Conservation (phyloP, 2,113 vertebrate genomes). For the Macroglossus sobrinus region DNA sequence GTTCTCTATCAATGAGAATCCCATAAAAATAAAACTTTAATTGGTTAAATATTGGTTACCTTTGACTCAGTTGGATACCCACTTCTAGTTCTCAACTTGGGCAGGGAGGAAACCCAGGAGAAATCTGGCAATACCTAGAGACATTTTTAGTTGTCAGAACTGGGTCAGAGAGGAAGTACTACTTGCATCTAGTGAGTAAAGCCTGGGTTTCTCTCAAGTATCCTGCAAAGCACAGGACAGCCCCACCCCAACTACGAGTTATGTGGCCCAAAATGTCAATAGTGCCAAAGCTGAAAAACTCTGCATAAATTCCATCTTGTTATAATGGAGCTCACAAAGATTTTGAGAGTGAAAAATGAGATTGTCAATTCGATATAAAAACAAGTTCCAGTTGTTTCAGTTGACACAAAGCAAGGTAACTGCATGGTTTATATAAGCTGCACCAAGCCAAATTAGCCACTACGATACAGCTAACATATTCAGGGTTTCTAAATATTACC, state of each 20-base stretch:
- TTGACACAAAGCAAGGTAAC: constrained; percentile 71
- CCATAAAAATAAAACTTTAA: constrained; percentile 68
- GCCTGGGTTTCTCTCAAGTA: not conserved
- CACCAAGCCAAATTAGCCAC: constrained; percentile 68
- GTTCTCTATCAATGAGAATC: constrained; percentile 43
- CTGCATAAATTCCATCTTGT: constrained; percentile 48
- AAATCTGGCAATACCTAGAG: not conserved
- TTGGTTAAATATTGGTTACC: constrained; percentile 54
- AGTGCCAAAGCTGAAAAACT: not conserved
- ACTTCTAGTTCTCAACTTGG: not conserved
- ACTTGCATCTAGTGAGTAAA: not conserved
- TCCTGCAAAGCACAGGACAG: not conserved
- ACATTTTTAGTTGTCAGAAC: not conserved
- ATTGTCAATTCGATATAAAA: constrained; percentile 64
- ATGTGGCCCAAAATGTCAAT: not conserved
- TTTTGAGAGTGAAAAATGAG: constrained; percentile 50
- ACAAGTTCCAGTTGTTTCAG: constrained; percentile 66
- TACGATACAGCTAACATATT: constrained; percentile 61
- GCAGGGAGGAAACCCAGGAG: not conserved
- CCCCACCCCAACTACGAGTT: not conserved
- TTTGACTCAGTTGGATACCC: not conserved
- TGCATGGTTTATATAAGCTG: constrained; percentile 63
- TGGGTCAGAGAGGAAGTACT: not conserved
- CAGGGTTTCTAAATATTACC: constrained; percentile 54
- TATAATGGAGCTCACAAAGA: constrained; percentile 63